phyloP scores from a whole-genome alignment of 2,888 invertebrate genomes.

The Diarsia rubi region DNA sequence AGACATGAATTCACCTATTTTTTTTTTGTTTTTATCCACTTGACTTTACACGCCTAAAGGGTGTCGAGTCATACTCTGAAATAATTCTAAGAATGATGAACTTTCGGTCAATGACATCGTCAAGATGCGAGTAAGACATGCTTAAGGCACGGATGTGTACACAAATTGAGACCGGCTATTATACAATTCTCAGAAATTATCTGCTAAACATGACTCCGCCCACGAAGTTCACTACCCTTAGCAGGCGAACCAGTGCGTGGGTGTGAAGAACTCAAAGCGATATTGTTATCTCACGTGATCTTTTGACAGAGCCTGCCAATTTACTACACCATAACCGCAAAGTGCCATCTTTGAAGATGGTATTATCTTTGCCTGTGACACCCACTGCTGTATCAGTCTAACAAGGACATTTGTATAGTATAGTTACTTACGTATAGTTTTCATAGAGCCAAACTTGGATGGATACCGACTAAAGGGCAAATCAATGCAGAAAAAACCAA shows the following conservation, averaged over 20 bases:
- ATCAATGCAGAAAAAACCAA: background rate
- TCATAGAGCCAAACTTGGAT: background rate
- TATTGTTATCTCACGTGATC: background rate
- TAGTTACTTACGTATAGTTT: background rate
- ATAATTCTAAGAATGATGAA: background rate
- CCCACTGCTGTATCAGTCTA: background rate
- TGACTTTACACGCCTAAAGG: background rate
- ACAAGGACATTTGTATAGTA: background rate
- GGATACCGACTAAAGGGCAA: background rate
- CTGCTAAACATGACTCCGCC: background rate
- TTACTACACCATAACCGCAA: background rate
- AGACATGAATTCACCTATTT: background rate
- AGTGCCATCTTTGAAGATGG: background rate
- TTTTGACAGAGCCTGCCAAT: background rate
- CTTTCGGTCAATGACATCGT: background rate
- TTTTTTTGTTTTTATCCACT: background rate
- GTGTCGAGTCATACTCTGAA: background rate
- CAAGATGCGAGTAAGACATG: background rate
- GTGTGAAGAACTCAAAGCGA: background rate
- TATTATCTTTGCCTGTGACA: background rate
- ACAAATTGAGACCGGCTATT: background rate
- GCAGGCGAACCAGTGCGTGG: background rate
- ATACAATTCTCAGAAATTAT: background rate
- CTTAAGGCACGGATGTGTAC: background rate
- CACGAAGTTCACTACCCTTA: conserved; percentile 4